Percentiles rank a stretch among this genome's conserved stretches.
These are phyloP conservation scores for Bettongia penicillata DNA, from an alignment of 2,113 vertebrate genomes.

Conservation along the genomic window DNA sequence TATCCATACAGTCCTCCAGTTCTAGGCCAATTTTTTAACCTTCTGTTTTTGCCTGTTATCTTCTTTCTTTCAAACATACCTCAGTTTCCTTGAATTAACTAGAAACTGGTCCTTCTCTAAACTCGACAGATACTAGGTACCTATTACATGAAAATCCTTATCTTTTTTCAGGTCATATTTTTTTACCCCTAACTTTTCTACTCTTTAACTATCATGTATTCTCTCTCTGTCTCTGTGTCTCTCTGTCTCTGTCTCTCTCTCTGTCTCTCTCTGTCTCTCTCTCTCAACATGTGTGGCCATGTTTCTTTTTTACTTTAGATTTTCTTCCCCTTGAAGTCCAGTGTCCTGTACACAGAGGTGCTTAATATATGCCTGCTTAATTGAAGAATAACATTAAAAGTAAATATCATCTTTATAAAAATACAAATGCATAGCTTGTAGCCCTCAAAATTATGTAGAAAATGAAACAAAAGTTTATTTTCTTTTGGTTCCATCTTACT, in stretches of 20 bases:
- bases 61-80: not conserved
- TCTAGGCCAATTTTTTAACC: not conserved
- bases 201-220: not conserved
- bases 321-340: not conserved
- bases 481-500: not conserved
- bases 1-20: not conserved
- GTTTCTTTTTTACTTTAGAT: not conserved
- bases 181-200: not conserved
- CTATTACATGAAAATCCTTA: not conserved
- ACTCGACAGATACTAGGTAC: not conserved
- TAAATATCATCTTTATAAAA: not conserved
- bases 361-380: not conserved
- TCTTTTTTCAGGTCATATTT: not conserved
- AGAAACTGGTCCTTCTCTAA: not conserved
- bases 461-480: conserved; percentile 49
- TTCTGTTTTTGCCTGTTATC: not conserved
- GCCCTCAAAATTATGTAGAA: not conserved
- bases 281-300: not conserved
- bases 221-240: no score
- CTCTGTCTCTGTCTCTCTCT: no score
- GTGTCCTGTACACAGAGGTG: not conserved
- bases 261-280: no score
- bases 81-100: not conserved
- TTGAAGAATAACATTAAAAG: not conserved
- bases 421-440: not conserved